A percentile compares a stretch with the other conserved stretches of the same genome.
Evolutionary conservation across 1,140 invertebrate species (phyloP).

Genomic region (Drosophila obscura): DNA sequence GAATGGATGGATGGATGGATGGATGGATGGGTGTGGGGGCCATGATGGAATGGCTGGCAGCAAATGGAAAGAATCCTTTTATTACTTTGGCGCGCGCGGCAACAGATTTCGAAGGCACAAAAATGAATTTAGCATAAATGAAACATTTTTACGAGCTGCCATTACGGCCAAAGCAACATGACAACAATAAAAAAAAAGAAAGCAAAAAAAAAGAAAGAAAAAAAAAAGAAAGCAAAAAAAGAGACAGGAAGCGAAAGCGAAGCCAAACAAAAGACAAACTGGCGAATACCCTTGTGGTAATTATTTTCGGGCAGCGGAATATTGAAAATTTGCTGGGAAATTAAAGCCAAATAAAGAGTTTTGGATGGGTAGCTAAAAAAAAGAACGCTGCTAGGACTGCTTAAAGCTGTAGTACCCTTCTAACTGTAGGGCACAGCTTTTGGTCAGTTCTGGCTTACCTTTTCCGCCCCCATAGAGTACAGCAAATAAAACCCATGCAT

Average conservation of each 20-base stretch:
- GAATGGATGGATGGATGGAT: neutral
- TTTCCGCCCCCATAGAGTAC: neutral
- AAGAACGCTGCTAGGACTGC: too few relatives aligned
- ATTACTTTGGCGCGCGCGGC: slow-evolving; percentile 74
- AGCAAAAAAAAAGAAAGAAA: slow-evolving; percentile 7
- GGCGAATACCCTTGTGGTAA: too few relatives aligned
- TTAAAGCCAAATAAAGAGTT: too few relatives aligned
- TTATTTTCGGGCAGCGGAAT: too few relatives aligned
- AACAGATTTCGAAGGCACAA: slow-evolving; percentile 79
- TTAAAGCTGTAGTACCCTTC: too few relatives aligned
- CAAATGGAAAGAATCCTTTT: slow-evolving; percentile 77
- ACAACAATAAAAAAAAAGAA: slow-evolving; percentile 72
- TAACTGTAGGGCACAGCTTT: too few relatives aligned
- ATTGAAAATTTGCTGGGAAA: too few relatives aligned
- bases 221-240: neutral
- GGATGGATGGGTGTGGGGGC: slow-evolving; percentile 16
- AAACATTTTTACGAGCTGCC: slow-evolving; percentile 82
- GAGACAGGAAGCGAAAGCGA: too few relatives aligned
- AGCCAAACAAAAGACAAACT: too few relatives aligned
- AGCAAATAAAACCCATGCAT: slow-evolving; percentile 16
- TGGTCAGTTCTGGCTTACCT: too few relatives aligned
- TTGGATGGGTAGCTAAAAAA: too few relatives aligned
- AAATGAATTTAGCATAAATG: slow-evolving; percentile 83
- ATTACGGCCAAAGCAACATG: slow-evolving; percentile 76
- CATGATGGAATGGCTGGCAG: slow-evolving; percentile 14